Percentiles rank a stretch among this genome's conserved stretches.
phyloP scores from a whole-genome alignment of 2,113 vertebrate genomes.

The Tupaia chinensis region DNA sequence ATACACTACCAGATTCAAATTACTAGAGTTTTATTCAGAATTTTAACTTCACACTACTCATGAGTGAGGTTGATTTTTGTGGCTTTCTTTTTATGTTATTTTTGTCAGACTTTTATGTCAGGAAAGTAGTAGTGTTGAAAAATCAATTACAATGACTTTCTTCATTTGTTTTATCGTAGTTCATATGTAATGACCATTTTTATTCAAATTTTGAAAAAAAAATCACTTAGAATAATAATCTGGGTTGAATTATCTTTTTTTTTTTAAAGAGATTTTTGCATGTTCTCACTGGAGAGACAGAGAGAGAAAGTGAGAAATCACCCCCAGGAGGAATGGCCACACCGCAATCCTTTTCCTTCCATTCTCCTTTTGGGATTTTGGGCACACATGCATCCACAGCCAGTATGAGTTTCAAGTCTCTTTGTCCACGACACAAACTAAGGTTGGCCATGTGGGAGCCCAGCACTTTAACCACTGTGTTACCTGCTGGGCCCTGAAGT shows the following conservation, averaged over 20 bases:
- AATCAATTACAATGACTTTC: conserved; percentile 17
- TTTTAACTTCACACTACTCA: conserved; percentile 47
- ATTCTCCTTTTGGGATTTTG: no score
- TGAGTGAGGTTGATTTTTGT: conserved; percentile 32
- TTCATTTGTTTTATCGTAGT: conserved; percentile 28
- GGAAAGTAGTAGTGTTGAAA: conserved; percentile 44
- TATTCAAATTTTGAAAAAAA: conserved; percentile 47
- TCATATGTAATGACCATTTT: conserved; percentile 41
- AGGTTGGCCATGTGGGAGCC: no score
- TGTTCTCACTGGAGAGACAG: no score
- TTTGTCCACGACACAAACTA: no score
- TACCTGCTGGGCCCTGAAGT: neutral
- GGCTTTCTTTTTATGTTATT: conserved; percentile 30
- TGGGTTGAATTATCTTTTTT: neutral
- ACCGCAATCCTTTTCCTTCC: no score
- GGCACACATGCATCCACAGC: no score
- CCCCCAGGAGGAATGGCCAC: no score
- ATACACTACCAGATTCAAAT: conserved; percentile 11
- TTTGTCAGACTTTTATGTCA: conserved; percentile 29
- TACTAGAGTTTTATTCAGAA: conserved; percentile 32
- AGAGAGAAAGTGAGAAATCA: no score
- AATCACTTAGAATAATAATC: conserved; percentile 31
- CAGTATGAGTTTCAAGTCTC: no score
- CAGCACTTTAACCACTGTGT: no score
- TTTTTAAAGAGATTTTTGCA: no score